Percentiles rank a stretch among this genome's conserved stretches.
Evolutionary conservation across 2,113 vertebrate species (phyloP).

Genomic region (Pteruthius melanotis): DNA sequence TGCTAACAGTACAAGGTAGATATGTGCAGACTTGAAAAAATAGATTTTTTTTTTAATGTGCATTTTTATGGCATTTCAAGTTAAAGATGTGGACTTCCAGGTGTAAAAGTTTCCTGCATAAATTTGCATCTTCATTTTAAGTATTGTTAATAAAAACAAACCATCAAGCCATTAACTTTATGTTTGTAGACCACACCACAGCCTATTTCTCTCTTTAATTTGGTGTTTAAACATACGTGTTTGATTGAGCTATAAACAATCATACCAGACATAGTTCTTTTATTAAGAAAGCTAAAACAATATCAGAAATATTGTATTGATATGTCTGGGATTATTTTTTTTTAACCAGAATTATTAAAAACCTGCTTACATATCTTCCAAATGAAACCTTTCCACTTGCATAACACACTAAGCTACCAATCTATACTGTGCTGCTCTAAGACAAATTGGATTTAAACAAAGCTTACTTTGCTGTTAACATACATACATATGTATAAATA

Average conservation of each 20-base stretch:
- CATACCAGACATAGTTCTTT: neutral
- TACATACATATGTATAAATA: neutral
- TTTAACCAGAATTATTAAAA: neutral
- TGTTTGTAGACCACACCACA: neutral
- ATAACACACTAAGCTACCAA: neutral
- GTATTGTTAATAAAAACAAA: neutral
- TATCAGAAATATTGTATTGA: neutral
- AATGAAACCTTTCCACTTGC: neutral
- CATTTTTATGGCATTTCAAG: neutral
- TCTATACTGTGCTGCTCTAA: neutral
- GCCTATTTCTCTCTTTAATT: neutral
- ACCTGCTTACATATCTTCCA: neutral
- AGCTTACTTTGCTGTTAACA: neutral
- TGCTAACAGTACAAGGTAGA: accelerated
- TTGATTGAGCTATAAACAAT: neutral
- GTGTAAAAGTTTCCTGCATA: neutral
- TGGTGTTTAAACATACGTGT: neutral
- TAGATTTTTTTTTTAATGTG: neutral
- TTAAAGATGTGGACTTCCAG: neutral
- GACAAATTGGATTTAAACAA: neutral
- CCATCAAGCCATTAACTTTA: neutral
- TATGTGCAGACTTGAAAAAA: neutral
- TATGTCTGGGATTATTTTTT: neutral
- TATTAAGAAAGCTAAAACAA: neutral
- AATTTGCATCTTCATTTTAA: neutral